These are phyloP conservation scores for Tiaroga cobitis DNA, from an alignment of 2,797 vertebrate genomes.

Conservation along the genomic window DNA sequence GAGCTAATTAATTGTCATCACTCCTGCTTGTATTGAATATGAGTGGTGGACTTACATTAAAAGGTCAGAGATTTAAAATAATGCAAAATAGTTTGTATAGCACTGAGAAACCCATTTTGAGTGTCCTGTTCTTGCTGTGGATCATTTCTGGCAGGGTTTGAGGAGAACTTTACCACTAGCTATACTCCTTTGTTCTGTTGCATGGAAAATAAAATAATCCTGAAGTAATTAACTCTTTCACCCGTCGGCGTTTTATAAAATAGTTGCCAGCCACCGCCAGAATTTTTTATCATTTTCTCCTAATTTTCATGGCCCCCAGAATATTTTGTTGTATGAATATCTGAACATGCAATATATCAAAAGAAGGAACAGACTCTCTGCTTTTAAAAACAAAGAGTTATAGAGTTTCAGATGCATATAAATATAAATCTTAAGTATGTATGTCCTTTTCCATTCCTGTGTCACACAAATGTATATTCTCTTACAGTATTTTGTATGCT, in stretches of 20 bases:
- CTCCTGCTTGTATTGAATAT: neutral
- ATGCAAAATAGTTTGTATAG: neutral
- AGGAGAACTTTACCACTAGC: neutral
- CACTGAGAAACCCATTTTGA: neutral
- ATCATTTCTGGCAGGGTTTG: constrained; percentile 8
- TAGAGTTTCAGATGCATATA: neutral
- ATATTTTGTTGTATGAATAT: too few species aligned
- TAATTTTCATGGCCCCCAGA: too few species aligned
- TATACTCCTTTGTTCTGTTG: neutral
- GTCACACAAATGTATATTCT: constrained; percentile 30
- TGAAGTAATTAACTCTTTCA: neutral
- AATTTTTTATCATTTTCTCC: too few species aligned
- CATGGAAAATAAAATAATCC: neutral
- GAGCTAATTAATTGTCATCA: neutral
- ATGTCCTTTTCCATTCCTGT: neutral
- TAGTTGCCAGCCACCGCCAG: too few species aligned
- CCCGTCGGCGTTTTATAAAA: too few species aligned
- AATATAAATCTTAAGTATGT: neutral
- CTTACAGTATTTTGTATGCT: constrained; percentile 89
- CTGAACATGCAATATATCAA: too few species aligned
- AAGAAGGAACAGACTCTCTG: too few species aligned
- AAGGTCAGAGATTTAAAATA: constrained; percentile 29
- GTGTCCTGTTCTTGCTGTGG: too few species aligned
- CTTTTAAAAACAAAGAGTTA: too few species aligned
- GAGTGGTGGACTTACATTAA: neutral